phyloP scores from a whole-genome alignment of 2,113 vertebrate species.

The Otocyon megalotis region DNA sequence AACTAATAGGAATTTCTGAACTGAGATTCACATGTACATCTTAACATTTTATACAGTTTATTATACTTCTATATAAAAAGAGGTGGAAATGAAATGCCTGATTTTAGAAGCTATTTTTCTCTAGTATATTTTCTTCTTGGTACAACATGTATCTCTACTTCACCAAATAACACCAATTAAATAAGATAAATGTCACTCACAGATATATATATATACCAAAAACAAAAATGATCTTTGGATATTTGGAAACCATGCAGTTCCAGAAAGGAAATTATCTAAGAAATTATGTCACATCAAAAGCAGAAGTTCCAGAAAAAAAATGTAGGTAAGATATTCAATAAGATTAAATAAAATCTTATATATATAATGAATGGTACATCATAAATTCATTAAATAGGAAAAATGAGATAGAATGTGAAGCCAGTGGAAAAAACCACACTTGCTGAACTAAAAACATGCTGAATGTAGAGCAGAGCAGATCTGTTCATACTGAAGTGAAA shows the following conservation, averaged over 20 bases:
- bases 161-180: neutral
- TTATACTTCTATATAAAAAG: neutral
- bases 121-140: neutral
- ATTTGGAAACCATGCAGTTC: neutral
- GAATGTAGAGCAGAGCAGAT: neutral
- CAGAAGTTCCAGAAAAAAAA: neutral
- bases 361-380: neutral
- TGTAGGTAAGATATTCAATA: neutral
- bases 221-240: neutral
- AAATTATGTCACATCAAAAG: slow-evolving; percentile 25
- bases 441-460: neutral
- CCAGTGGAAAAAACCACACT: neutral
- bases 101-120: neutral
- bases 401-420: neutral
- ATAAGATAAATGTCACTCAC: neutral
- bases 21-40: neutral
- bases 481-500: neutral
- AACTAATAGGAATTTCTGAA: slow-evolving; percentile 19
- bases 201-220: neutral
- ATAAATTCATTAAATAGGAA: slow-evolving; percentile 31
- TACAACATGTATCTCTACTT: neutral
- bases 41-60: neutral
- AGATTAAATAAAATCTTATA: neutral
- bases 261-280: neutral
- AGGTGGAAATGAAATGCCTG: neutral